Conservation (phyloP, 2,797 vertebrate genomes). For the Anas georgica region DNA sequence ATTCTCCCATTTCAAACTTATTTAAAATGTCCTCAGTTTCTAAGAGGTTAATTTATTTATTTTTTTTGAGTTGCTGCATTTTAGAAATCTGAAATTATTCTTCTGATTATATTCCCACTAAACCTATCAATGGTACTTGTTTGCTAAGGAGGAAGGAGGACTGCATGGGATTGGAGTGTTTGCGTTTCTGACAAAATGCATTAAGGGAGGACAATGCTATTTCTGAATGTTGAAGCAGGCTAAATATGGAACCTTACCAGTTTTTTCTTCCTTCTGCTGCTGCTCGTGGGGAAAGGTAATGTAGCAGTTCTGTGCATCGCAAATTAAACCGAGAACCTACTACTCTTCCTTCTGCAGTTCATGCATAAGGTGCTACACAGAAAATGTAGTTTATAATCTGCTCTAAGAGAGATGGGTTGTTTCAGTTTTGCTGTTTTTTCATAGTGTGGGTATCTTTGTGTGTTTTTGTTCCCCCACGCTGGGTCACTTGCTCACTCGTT, state of each 20-base stretch:
- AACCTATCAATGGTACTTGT: neutral
- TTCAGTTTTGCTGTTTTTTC: neutral
- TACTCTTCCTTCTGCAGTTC: neutral
- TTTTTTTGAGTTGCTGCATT: neutral
- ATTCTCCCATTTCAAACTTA: neutral
- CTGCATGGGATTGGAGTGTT: conserved; percentile 2
- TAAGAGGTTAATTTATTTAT: neutral
- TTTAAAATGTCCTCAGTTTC: neutral
- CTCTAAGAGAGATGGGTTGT: neutral
- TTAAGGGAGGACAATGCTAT: neutral
- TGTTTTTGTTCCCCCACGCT: neutral
- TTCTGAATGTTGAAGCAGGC: neutral
- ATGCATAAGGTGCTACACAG: neutral
- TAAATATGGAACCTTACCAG: neutral
- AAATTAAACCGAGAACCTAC: neutral
- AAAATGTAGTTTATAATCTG: neutral
- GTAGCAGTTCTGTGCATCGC: neutral
- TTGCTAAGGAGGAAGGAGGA: conserved; percentile 1
- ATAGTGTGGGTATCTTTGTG: neutral
- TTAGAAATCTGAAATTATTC: neutral
- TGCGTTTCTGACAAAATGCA: neutral
- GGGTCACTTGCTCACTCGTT: neutral
- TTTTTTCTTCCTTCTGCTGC: neutral
- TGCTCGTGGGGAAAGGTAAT: neutral
- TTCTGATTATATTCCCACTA: neutral